Evolutionary conservation across 2,888 invertebrate genomes (phyloP), one percentile per base, ranked within the genome.

Genomic region (Hyposoter didymator): DNA sequence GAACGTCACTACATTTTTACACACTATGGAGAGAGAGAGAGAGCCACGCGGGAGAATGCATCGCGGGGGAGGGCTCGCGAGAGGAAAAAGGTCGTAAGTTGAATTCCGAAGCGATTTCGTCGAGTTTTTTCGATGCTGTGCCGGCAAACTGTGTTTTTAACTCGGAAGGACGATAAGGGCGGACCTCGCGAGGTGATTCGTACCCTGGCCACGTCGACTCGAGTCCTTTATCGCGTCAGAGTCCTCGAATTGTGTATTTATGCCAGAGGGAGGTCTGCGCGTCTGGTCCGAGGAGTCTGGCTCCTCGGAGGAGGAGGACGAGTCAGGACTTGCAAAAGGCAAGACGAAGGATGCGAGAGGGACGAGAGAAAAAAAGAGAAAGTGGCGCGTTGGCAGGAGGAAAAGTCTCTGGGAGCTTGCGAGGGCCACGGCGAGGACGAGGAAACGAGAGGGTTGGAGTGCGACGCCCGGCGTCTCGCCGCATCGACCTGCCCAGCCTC

Each of bases 381-480:
- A 59, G 59, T 62, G n/a, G n/a, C n/a, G n/a, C 59, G n/a, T 62
- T 28, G 59, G 59, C 73, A 2, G 28, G 55, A 76, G 75, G 66
- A 39, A 66, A 75, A 66, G 22, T 76, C 76, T 76, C 64, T 8
- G 52, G 64, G 66, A 76, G 66, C 76, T 76, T 76, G 59, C 73
- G 8, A 10, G 10, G n/a, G 14, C 2, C 39, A 47, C 19, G 76
- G n/a, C n/a, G 73, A 82, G 82, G 52, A 76, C 17, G 78, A 74
- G 47, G 82, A 70, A 62, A 75, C 55, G 82, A 90, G 89, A 89
- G 89, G 90, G 90, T 90, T 19, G n/a, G 92, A 93, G 92, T 91
- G 93, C 93, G 94, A 93, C 92, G 93, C 93, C 92, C 93, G 91
- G 90, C 92, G 93, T 93, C 94, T 94, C 94, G 94, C 93, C 94